Percentiles rank a stretch among this genome's conserved stretches.
phyloP scores from a whole-genome alignment of 2,113 vertebrate genomes.

The Benitochromis conjunctus region DNA sequence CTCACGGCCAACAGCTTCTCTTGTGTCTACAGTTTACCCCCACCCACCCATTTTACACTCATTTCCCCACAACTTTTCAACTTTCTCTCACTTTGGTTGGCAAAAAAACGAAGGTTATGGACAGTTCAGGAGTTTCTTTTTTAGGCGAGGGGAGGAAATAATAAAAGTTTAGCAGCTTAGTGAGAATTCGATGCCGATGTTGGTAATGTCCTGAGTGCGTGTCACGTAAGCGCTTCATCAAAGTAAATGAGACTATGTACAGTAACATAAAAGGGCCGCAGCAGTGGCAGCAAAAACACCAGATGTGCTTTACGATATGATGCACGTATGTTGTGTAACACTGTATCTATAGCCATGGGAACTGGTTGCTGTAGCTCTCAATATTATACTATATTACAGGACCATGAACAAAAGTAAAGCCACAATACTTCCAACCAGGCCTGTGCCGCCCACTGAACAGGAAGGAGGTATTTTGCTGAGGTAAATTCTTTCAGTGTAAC shows the following conservation, averaged over 20 bases:
- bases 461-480: constrained; percentile 38
- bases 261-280: not conserved
- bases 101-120: not conserved
- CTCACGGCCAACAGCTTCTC: constrained; percentile 58
- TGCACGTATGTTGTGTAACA: not conserved
- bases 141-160: not conserved
- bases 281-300: not conserved
- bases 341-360: constrained; percentile 9
- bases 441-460: constrained; percentile 46
- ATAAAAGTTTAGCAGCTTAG: not conserved
- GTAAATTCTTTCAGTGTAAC: constrained; percentile 11
- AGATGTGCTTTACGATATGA: not conserved
- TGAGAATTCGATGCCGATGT: not conserved
- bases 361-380: not conserved
- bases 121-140: constrained; percentile 4
- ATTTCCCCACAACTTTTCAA: not conserved
- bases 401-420: not conserved
- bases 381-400: not conserved
- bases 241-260: not conserved
- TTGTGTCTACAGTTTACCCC: constrained; percentile 8
- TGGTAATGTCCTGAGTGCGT: not conserved
- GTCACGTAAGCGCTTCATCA: not conserved
- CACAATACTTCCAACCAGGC: constrained; percentile 3
- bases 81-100: constrained; percentile 3
- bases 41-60: constrained; percentile 28